Evolutionary conservation across 2,888 invertebrate species (phyloP).

Genomic region (Drosophila infuscata): DNA sequence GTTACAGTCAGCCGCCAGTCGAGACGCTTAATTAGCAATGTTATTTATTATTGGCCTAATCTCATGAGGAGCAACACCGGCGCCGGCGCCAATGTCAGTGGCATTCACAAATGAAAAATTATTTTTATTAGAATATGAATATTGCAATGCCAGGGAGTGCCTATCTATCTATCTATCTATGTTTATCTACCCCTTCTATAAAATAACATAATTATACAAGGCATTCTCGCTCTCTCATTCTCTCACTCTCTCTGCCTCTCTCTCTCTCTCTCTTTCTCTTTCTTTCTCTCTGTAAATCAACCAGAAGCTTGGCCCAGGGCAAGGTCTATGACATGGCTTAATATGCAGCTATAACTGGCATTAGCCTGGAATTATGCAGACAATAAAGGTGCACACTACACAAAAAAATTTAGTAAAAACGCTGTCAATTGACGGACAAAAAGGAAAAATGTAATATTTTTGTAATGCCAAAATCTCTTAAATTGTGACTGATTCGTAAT

Average conservation of each 20-base stretch:
- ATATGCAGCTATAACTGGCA: slow-evolving; percentile 43
- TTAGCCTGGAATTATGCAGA: slow-evolving; percentile 49
- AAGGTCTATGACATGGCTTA: slow-evolving; percentile 29
- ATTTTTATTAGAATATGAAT: slow-evolving; percentile 71
- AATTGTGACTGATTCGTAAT: background rate
- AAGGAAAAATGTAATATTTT: background rate
- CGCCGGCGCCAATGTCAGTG: slow-evolving; percentile 57
- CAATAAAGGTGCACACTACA: slow-evolving; percentile 39
- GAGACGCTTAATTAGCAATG: slow-evolving; percentile 72
- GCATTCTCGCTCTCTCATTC: slow-evolving; percentile 1
- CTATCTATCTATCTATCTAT: slow-evolving; percentile 4
- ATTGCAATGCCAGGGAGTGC: slow-evolving; percentile 41
- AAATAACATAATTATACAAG: slow-evolving; percentile 63
- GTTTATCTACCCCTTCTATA: slow-evolving; percentile 53
- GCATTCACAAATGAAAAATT: slow-evolving; percentile 76
- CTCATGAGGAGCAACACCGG: slow-evolving; percentile 40
- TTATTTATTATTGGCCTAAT: slow-evolving; percentile 78
- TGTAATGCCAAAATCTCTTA: no score
- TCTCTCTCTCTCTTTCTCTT: background rate
- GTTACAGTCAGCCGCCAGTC: slow-evolving; percentile 37
- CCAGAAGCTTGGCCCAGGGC: slow-evolving; percentile 16
- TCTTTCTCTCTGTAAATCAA: background rate
- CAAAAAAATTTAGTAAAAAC: background rate
- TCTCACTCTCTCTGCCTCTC: background rate
- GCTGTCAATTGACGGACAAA: background rate